These are phyloP conservation scores for Physella acuta DNA, from an alignment of 1,140 invertebrate genomes.

Conservation along the genomic window DNA sequence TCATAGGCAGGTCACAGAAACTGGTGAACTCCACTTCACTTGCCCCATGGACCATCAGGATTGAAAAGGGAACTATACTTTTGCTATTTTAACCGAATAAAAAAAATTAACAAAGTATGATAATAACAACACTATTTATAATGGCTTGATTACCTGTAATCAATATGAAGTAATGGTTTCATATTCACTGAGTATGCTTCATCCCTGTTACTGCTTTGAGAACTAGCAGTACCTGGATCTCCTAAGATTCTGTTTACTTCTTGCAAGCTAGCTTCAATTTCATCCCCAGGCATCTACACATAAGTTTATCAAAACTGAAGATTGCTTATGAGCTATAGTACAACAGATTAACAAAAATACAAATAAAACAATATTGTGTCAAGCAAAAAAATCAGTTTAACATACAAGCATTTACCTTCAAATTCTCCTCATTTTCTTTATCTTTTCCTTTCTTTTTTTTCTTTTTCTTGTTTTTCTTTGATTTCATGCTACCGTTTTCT, in stretches of 20 bases:
- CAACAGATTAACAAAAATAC: background rate
- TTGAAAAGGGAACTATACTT: too few species aligned
- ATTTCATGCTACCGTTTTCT: conserved; percentile 36
- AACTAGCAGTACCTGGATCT: conserved; percentile 50
- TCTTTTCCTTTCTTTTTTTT: conserved; percentile 67
- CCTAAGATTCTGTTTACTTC: conserved; percentile 76
- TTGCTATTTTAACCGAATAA: too few species aligned
- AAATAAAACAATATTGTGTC: background rate
- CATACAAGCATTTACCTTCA: conserved; percentile 55
- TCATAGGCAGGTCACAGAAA: too few species aligned
- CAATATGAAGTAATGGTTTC: conserved; percentile 44
- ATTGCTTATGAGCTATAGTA: background rate
- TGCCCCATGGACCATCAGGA: too few species aligned
- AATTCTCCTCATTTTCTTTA: conserved; percentile 66
- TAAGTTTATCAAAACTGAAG: background rate
- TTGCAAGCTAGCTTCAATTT: conserved; percentile 72
- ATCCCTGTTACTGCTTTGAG: background rate
- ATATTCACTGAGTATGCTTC: conserved; percentile 28
- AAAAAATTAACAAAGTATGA: too few species aligned
- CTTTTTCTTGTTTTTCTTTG: conserved; percentile 53
- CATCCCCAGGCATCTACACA: conserved; percentile 65
- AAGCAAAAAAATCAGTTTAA: background rate
- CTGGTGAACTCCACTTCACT: too few species aligned
- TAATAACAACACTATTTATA: too few species aligned
- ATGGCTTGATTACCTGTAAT: conserved; percentile 51